Base-by-base conservation (phyloP, 2,888 invertebrate genomes). In the Acanthopleura granulata region DNA sequence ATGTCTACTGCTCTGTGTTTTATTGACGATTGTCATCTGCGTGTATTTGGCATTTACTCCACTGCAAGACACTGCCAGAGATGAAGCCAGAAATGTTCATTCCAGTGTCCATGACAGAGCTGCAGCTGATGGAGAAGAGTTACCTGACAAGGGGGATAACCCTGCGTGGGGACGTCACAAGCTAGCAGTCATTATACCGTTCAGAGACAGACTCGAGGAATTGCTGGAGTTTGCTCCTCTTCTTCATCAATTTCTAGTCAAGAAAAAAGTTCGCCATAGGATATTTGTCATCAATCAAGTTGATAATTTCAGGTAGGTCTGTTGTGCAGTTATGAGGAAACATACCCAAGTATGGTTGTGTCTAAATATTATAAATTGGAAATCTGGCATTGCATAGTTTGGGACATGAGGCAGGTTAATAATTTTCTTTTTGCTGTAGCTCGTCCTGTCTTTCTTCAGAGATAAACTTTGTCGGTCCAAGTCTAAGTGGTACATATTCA, bases 181-280 rank as follows among this genome's bases (percentile, higher is more conserved):
- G 70, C 91, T 99, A 85, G 97, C 97, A 71, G 92, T 99, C 76
- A 91, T 99, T 78, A 96, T 99, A 74, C 99, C 99, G 73, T 99
- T 96, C 91, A 93, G 99, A 83, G 97, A 99, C 90, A 93, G 99
- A 78, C 97, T 98, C 89, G 97, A 98, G 85, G 99, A 99, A 91
- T 92, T 99, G n/a, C 90, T 97, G 75, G 94, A 94, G 83, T 98
- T 99, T 92, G 95, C 94, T 16, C 98, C 99, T 12, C 95, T 97
- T 87, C 94, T 99, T 92, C 93, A 95, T 84, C 92, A 92, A 57
- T 99, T 97, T 91, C 91, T 99, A 51, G 93, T 92, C 66, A 93
- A 93, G 77, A 97, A 99, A 90, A 92, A 93, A 74, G 93, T 98
- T 80, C 92, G 93, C 18, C 95, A 97, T 91, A 93, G 95, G 87